A percentile compares a stretch with the other conserved stretches of the same genome.
These are phyloP conservation scores for Drosophila athabasca DNA, from an alignment of 1,140 invertebrate genomes.

Conservation along the genomic window DNA sequence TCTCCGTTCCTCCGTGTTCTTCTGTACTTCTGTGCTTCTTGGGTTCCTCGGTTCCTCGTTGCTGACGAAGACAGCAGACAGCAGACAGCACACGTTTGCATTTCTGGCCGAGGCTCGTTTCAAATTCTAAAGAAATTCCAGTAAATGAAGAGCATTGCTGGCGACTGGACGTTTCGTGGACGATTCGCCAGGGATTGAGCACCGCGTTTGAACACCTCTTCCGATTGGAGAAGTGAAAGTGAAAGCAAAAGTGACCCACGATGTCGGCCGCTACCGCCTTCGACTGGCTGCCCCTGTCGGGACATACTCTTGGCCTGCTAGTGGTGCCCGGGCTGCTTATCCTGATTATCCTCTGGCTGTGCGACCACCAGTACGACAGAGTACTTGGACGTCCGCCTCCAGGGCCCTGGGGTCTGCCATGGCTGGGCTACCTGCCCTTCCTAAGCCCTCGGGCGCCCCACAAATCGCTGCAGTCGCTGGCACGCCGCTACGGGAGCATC, in stretches of 20 bases:
- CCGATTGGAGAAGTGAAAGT: too few relatives aligned
- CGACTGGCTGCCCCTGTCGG: background rate
- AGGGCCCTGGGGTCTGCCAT: slow-evolving; percentile 90
- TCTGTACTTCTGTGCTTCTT: background rate
- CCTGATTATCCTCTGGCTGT: slow-evolving; percentile 40
- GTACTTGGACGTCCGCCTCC: slow-evolving; percentile 85
- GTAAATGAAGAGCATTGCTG: slow-evolving; percentile 62
- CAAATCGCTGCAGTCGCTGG: slow-evolving; percentile 87
- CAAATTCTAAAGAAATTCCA: slow-evolving; percentile 63
- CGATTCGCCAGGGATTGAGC: too few relatives aligned
- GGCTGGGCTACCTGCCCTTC: slow-evolving; percentile 91
- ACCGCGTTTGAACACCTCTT: too few relatives aligned
- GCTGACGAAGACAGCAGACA: slow-evolving; percentile 35
- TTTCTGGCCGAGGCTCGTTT: slow-evolving; percentile 58
- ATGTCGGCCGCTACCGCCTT: background rate
- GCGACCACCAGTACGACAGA: slow-evolving; percentile 48
- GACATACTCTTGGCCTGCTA: slow-evolving; percentile 8
- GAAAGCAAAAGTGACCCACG: slow-evolving; percentile 27
- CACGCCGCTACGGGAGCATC: slow-evolving; percentile 88
- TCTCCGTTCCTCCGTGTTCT: background rate
- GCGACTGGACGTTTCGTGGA: slow-evolving; percentile 49
- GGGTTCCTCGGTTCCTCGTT: slow-evolving; percentile 1
- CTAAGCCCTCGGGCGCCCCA: slow-evolving; percentile 88
- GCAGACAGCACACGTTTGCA: slow-evolving; percentile 38
- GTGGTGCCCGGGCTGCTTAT: slow-evolving; percentile 29